A percentile compares a stretch with the other conserved stretches of the same genome.
phyloP scores from a whole-genome alignment of 2,113 vertebrate species.

The Panurus biarmicus region DNA sequence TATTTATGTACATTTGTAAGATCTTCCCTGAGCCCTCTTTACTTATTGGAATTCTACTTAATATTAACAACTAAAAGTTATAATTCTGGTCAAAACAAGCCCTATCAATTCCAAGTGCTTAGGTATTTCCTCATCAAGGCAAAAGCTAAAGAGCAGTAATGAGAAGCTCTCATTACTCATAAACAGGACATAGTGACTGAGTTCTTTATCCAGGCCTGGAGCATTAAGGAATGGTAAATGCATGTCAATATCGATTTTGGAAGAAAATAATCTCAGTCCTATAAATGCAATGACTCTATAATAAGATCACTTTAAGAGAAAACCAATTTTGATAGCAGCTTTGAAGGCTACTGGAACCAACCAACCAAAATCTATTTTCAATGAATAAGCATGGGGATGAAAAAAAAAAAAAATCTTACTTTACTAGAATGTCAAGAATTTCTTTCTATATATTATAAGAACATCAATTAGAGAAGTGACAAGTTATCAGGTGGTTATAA shows the following conservation, averaged over 20 bases:
- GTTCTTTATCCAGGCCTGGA: background rate
- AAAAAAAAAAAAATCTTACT: background rate
- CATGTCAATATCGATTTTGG: background rate
- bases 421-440: background rate
- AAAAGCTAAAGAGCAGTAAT: background rate
- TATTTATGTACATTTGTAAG: background rate
- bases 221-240: background rate
- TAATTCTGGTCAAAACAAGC: background rate
- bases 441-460: background rate
- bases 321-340: background rate
- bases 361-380: background rate
- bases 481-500: background rate
- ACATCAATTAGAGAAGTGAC: background rate
- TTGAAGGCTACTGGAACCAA: background rate
- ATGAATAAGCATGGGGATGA: background rate
- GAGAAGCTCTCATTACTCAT: no score
- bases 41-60: background rate
- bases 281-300: background rate
- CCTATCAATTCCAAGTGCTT: background rate
- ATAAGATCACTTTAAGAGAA: background rate
- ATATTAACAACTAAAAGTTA: background rate
- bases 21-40: background rate
- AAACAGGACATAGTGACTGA: background rate
- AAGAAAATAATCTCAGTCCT: background rate
- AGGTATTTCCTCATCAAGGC: background rate